These are phyloP conservation scores for Pyralis farinalis DNA, from an alignment of 2,888 invertebrate genomes.

Conservation along the genomic window DNA sequence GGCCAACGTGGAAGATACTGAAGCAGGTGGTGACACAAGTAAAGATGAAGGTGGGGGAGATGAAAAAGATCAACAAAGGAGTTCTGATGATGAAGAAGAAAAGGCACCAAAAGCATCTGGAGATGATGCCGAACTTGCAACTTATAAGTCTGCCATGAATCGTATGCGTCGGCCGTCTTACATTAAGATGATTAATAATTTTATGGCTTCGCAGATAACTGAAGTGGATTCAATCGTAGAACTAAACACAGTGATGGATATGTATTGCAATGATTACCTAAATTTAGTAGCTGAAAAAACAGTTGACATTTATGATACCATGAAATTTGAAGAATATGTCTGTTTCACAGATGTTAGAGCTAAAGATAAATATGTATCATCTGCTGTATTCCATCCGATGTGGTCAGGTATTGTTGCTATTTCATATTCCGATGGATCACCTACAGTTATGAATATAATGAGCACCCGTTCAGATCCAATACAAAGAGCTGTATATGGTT, in stretches of 20 bases:
- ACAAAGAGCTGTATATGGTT: slow-evolving; percentile 79
- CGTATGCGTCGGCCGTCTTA: slow-evolving; percentile 63
- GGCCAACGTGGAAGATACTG: slow-evolving; percentile 38
- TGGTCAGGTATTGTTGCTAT: slow-evolving; percentile 85
- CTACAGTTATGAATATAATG: slow-evolving; percentile 62
- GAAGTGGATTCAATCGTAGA: slow-evolving; percentile 61
- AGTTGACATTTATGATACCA: slow-evolving; percentile 49
- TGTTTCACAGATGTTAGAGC: slow-evolving; percentile 85
- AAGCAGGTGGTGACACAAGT: slow-evolving; percentile 50
- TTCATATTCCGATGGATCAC: slow-evolving; percentile 83
- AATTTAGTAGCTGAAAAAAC: slow-evolving; percentile 60
- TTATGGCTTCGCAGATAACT: slow-evolving; percentile 35
- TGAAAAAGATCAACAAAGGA: slow-evolving; percentile 26
- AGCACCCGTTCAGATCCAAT: slow-evolving; percentile 66
- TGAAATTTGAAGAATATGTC: slow-evolving; percentile 75
- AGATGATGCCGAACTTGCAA: slow-evolving; percentile 51
- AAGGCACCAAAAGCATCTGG: slow-evolving; percentile 27
- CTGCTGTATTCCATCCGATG: slow-evolving; percentile 86
- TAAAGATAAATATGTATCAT: slow-evolving; percentile 84
- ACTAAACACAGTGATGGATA: slow-evolving; percentile 77
- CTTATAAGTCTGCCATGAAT: slow-evolving; percentile 47
- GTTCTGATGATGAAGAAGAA: slow-evolving; percentile 40
- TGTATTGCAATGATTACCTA: slow-evolving; percentile 83
- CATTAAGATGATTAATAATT: slow-evolving; percentile 49
- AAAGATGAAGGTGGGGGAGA: slow-evolving; percentile 23